Conservation (phyloP, 2,113 vertebrate species). For the Phyllopteryx taeniolatus region DNA sequence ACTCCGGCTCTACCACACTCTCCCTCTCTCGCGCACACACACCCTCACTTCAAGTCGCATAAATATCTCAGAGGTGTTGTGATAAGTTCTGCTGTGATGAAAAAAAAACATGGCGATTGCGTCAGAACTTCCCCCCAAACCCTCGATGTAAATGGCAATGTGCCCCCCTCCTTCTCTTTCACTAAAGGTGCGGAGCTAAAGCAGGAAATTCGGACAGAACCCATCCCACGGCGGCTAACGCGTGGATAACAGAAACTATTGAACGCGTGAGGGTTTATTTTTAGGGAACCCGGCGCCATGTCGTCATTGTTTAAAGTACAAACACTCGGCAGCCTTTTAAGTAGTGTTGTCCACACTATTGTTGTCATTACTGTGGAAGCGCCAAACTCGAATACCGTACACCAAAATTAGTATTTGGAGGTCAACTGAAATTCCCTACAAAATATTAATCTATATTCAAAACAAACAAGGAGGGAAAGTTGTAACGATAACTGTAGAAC, state of each 20-base stretch:
- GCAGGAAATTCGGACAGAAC: slow-evolving; percentile 50
- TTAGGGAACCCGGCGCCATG: background rate
- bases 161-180: slow-evolving; percentile 32
- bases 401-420: no score
- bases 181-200: slow-evolving; percentile 10
- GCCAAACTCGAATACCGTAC: background rate
- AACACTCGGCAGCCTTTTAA: background rate
- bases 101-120: background rate
- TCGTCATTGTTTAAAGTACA: slow-evolving; percentile 12
- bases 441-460: no score
- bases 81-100: background rate
- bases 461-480: no score
- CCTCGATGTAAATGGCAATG: slow-evolving; percentile 11
- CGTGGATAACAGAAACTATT: background rate
- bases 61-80: no score
- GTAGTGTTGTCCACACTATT: background rate
- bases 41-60: no score
- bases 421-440: background rate
- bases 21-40: background rate
- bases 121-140: background rate
- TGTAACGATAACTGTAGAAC: no score
- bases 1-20: background rate
- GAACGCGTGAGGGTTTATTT: slow-evolving; percentile 10
- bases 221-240: slow-evolving; percentile 9
- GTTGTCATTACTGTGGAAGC: background rate